Evolutionary conservation across 2,113 vertebrate genomes (phyloP).

Genomic region (Daphoenositta chrysoptera): DNA sequence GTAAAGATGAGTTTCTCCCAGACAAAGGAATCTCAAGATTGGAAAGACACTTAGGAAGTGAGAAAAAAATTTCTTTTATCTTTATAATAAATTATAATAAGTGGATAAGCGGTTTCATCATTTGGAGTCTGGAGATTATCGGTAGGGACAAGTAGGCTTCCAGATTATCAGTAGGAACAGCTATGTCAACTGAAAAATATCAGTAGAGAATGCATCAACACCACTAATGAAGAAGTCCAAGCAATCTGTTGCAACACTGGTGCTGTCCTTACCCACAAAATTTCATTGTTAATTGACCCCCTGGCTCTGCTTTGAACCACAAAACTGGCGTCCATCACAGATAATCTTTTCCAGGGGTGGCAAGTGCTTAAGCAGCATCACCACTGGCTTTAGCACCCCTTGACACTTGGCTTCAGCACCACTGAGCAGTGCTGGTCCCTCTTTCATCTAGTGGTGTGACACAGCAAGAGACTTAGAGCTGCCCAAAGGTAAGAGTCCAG

Average conservation of each 20-base stretch:
- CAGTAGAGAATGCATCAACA: neutral
- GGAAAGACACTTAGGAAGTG: neutral
- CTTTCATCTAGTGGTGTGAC: neutral
- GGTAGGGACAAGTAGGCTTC: neutral
- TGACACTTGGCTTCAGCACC: neutral
- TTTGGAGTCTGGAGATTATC: neutral
- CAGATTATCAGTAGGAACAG: neutral
- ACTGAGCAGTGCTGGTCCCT: neutral
- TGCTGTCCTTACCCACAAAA: neutral
- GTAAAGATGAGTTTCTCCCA: neutral
- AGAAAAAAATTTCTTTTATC: neutral
- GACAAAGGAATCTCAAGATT: neutral
- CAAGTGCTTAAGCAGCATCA: rapidly evolving
- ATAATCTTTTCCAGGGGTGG: neutral
- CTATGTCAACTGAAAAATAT: neutral
- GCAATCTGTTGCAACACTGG: neutral
- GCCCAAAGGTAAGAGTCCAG: neutral
- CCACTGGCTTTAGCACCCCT: neutral
- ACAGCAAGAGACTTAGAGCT: neutral
- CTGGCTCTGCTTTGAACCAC: neutral
- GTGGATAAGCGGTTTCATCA: neutral
- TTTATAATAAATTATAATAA: neutral
- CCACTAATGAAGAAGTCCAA: neutral
- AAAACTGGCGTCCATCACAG: neutral
- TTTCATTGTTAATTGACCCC: neutral